Base-by-base conservation (phyloP, 2,888 invertebrate species). In the Chrysopilus asiliformis region DNA sequence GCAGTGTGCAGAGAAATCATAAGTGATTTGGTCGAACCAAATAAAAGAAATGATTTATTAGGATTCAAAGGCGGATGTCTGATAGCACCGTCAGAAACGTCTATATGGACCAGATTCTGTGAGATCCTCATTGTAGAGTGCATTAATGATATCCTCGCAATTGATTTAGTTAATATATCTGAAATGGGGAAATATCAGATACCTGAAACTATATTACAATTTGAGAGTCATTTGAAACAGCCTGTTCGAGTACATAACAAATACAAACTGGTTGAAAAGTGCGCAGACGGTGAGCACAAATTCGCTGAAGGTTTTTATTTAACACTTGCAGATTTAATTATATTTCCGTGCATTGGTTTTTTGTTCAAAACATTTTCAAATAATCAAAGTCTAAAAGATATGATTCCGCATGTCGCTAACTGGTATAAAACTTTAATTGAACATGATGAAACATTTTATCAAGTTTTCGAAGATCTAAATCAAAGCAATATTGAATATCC, bases 31-130 rank as follows among this genome's bases (percentile, higher is more conserved):
- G n/a, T 9, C 9, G 27, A 27, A 9, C n/a, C 24, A 6, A 32
- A 32, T 32, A 20, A 19, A 10, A 12, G 16, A 6, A 31, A 25
- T 38, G 52, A 59, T 32, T 46, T 87, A 27, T 65, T 89, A 10
- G 87, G 89, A 2, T 90, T 87, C 52, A 76, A 85, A 41, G 74
- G 72, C 42, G 74, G 80, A 35, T 87, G 87, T 52, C 65, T 90
- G 10, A 70, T 82, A 49, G 79, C 87, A 2, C 85, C 86, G 35
- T 79, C 85, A 17, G 89, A 89, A 63, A 71, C 74, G 7, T 87
- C 89, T 7, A 68, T 83, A 25, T 91, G 90, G 91, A 93, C 91
- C 0, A 81, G 80, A 51, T 89, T 89, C 56, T 93, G 93, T 67
- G 93, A 93, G 67, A 69, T 83, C 4, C 84, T 89, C 53, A 65